These are phyloP conservation scores for Eueremaeus valkanovi DNA, from an alignment of 2,888 invertebrate genomes.

Conservation along the genomic window DNA sequence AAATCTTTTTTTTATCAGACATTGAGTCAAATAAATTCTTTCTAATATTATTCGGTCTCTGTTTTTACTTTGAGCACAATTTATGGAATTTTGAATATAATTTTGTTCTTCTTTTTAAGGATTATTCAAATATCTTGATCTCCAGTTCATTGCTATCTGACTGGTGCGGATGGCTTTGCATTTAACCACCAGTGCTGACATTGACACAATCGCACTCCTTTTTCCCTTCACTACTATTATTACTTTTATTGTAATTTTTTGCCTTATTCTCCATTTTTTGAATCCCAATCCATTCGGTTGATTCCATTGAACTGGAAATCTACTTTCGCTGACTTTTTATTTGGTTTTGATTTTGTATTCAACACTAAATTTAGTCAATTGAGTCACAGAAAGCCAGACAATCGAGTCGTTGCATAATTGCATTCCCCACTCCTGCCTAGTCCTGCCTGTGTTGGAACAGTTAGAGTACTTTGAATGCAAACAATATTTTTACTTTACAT, in stretches of 20 bases:
- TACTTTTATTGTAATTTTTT: neutral
- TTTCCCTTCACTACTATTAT: neutral
- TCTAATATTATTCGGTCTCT: neutral
- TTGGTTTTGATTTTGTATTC: constrained; percentile 28
- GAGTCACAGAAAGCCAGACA: neutral
- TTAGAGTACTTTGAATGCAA: constrained; percentile 19
- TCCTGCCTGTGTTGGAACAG: neutral
- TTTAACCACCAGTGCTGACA: neutral
- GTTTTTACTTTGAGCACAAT: neutral
- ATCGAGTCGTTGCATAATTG: constrained; percentile 18
- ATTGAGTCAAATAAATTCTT: constrained; percentile 18
- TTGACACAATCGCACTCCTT: neutral
- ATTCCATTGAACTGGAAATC: constrained; percentile 2
- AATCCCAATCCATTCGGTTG: neutral
- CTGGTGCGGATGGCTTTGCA: neutral
- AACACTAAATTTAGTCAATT: constrained; percentile 21
- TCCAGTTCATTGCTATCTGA: constrained; percentile 2
- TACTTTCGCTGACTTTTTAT: constrained; percentile 15
- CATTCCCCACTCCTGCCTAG: neutral
- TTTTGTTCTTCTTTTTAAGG: constrained; percentile 8
- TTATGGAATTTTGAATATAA: constrained; percentile 13
- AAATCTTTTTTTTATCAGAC: neutral
- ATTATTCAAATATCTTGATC: constrained; percentile 17
- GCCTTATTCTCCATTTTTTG: no score
- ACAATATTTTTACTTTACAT: constrained; percentile 12